These are phyloP conservation scores for Cephus pygmeus DNA, from an alignment of 2,888 invertebrate species.

Conservation along the genomic window DNA sequence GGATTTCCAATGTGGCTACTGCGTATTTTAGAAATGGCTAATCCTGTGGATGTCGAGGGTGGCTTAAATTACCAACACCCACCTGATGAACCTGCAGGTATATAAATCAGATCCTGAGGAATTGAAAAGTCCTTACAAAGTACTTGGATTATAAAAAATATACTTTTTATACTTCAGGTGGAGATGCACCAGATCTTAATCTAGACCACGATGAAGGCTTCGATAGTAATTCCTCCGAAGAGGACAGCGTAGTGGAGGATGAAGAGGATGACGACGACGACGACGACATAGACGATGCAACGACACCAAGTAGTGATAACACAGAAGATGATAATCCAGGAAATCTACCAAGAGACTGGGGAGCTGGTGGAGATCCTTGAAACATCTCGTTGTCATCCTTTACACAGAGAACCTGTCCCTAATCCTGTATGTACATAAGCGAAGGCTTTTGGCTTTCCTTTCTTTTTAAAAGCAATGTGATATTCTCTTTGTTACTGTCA, in stretches of 20 bases:
- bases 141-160: neutral
- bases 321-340: conserved; percentile 14
- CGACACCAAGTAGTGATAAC: conserved; percentile 14
- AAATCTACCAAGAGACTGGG: conserved; percentile 15
- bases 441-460: neutral
- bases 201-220: conserved; percentile 36
- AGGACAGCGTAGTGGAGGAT: conserved; percentile 28
- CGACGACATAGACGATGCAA: conserved; percentile 25
- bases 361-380: conserved; percentile 22
- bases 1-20: conserved; percentile 55
- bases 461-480: neutral
- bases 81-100: neutral
- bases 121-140: neutral
- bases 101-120: neutral
- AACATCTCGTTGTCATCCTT: neutral
- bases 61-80: neutral
- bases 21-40: conserved; percentile 48
- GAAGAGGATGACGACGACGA: conserved; percentile 27
- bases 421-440: neutral
- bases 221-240: conserved; percentile 43
- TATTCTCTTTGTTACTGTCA: neutral
- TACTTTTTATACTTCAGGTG: conserved; percentile 19
- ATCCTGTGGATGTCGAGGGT: conserved; percentile 29
- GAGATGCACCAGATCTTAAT: conserved; percentile 19
- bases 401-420: neutral